phyloP scores from a whole-genome alignment of 2,888 invertebrate species.

The Cordylochernes scorpioides region DNA sequence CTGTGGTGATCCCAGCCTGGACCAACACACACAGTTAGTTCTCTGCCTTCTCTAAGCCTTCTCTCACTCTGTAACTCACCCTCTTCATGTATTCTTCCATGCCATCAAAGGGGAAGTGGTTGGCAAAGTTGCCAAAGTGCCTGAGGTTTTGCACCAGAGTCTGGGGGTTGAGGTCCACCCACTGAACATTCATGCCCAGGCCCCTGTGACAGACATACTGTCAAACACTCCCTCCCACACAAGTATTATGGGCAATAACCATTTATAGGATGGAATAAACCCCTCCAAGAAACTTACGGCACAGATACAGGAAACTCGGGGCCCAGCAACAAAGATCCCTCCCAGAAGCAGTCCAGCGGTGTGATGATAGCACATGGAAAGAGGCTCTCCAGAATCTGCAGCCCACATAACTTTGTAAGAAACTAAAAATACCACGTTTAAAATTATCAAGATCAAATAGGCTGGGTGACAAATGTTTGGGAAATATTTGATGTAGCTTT shows the following conservation, averaged over 20 bases:
- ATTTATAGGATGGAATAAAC: neutral
- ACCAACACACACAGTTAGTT: conserved; percentile 8
- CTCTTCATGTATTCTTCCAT: conserved; percentile 74
- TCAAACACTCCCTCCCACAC: neutral
- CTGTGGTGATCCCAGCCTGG: conserved; percentile 69
- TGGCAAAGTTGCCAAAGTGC: conserved; percentile 10
- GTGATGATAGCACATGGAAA: conserved; percentile 92
- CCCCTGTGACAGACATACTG: conserved; percentile 23
- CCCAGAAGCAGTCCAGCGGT: conserved; percentile 97
- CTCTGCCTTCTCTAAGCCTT: too few species aligned
- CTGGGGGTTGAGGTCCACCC: conserved; percentile 72
- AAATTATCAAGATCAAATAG: too few species aligned
- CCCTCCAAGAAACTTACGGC: conserved; percentile 44
- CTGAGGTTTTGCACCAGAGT: conserved; percentile 48
- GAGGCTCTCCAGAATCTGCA: conserved; percentile 65
- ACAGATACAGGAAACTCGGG: conserved; percentile 59
- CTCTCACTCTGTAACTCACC: too few species aligned
- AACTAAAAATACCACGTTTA: too few species aligned
- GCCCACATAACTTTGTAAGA: conserved; percentile 3
- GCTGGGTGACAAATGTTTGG: too few species aligned
- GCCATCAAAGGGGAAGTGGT: conserved; percentile 37
- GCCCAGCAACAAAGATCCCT: conserved; percentile 81
- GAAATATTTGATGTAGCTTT: too few species aligned
- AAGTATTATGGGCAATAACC: neutral
- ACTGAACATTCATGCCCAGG: conserved; percentile 33